Base-by-base conservation (phyloP, 2,888 invertebrate genomes). In the Enchytraeus crypticus region DNA sequence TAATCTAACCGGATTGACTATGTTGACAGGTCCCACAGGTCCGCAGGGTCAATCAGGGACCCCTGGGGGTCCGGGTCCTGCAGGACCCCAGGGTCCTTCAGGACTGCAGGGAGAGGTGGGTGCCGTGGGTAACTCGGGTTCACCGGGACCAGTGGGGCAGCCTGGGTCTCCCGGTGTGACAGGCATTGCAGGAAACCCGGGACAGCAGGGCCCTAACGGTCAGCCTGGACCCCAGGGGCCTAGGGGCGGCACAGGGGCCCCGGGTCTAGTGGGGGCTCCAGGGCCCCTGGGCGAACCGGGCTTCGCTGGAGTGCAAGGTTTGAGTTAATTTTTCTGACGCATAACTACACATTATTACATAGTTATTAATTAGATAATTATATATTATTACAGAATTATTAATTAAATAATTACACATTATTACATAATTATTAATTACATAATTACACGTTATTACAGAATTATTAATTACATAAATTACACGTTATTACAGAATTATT, bases 181-280 rank as follows among this genome's bases (percentile, higher is more conserved):
- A 2, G 53, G 62, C 27, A 45, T 32, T 14, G 23, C 30, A 14
- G 61, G 61, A 1, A 18, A 45, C 3, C 51, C 27, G 1, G 64
- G 61, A 26, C 47, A 53, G 21, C 23, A 46, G 26, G 62, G 62
- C 23, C 29, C 51, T 14, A 5, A 1, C 32, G 57, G 57, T 8
- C 45, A 18, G n/a, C 47, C 57, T 14, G 61, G 64, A 30, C 32
- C 34, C 34, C 27, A 26, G 26, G 51, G 74, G 71, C 51, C 63
- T 59, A 55, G 29, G 49, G 59, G 75, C 71, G 18, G 21, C 27
- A 55, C 26, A 21, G 59, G 29, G 63, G 46, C 66, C 18, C 21
- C 59, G 4, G 59, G 58, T 11, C 11, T 21, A 38, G 18, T 5
- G 11, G 55, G 55, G 11, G 23, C 55, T 55, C 18, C 8, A 23